phyloP scores from a whole-genome alignment of 2,888 invertebrate species.

The Parnassius glacialis region DNA sequence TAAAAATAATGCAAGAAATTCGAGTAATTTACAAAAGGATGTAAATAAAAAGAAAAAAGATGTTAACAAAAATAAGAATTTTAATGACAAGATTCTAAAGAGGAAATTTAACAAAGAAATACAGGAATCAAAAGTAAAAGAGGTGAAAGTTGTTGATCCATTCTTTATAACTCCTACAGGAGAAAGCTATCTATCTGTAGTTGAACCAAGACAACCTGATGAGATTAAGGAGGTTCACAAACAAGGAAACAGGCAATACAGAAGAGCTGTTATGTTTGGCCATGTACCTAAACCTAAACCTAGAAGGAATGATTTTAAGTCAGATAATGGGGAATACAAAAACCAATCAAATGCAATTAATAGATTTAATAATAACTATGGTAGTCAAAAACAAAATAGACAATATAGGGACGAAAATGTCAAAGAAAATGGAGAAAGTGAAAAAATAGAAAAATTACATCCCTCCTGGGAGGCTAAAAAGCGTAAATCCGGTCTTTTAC shows the following conservation, averaged over 20 bases:
- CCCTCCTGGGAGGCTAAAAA: constrained; percentile 80
- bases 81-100: constrained; percentile 60
- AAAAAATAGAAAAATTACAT: constrained; percentile 66
- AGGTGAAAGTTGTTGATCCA: constrained; percentile 65
- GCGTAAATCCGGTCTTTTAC: constrained; percentile 64
- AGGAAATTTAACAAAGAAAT: constrained; percentile 57
- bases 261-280: constrained; percentile 74
- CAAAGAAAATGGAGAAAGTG: constrained; percentile 28
- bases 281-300: constrained; percentile 58
- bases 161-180: constrained; percentile 72
- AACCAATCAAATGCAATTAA: constrained; percentile 36
- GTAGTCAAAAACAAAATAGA: neutral
- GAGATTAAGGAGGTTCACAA: constrained; percentile 67
- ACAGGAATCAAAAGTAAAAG: constrained; percentile 36
- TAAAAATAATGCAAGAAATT: constrained; percentile 26
- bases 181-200: constrained; percentile 69
- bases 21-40: constrained; percentile 27
- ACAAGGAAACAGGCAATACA: constrained; percentile 65
- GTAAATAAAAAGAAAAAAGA: constrained; percentile 53
- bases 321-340: constrained; percentile 30
- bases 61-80: constrained; percentile 57
- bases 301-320: constrained; percentile 41
- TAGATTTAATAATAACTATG: constrained; percentile 31
- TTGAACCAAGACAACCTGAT: constrained; percentile 68
- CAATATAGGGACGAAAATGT: constrained; percentile 22